phyloP scores from a whole-genome alignment of 1,140 invertebrate genomes.

The Aphis gossypii region DNA sequence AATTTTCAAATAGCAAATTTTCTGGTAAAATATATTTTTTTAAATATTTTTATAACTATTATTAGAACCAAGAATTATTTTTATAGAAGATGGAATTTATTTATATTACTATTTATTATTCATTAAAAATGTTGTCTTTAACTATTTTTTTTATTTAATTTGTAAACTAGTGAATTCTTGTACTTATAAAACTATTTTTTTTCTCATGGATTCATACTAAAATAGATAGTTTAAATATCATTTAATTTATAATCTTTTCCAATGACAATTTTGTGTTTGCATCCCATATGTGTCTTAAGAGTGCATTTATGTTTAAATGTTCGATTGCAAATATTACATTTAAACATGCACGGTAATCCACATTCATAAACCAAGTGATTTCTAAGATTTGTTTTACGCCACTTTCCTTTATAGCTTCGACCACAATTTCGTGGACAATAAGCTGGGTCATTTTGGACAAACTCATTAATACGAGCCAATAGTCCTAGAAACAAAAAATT shows the following conservation, averaged over 20 bases:
- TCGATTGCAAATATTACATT: conserved; percentile 62
- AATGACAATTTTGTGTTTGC: conserved; percentile 55
- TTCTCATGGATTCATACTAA: background rate
- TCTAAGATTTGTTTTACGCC: conserved; percentile 62
- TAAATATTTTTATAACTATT: no score
- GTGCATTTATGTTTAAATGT: conserved; percentile 77
- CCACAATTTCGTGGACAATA: conserved; percentile 58
- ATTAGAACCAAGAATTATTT: background rate
- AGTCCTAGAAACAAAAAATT: conserved; percentile 31
- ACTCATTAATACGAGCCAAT: conserved; percentile 36
- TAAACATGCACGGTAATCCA: conserved; percentile 60
- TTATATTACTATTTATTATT: background rate
- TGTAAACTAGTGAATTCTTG: background rate
- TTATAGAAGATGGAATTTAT: background rate
- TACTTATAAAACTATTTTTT: background rate
- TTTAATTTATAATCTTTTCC: conserved; percentile 45
- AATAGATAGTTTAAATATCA: background rate
- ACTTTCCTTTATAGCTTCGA: conserved; percentile 66
- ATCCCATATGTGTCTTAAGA: conserved; percentile 64
- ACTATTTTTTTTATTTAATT: background rate
- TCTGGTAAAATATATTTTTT: background rate
- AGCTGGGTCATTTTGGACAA: conserved; percentile 42
- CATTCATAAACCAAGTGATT: conserved; percentile 61
- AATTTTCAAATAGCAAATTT: background rate
- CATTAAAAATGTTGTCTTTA: background rate